phyloP scores from a whole-genome alignment of 2,888 invertebrate genomes.

The Andrena fulva region DNA sequence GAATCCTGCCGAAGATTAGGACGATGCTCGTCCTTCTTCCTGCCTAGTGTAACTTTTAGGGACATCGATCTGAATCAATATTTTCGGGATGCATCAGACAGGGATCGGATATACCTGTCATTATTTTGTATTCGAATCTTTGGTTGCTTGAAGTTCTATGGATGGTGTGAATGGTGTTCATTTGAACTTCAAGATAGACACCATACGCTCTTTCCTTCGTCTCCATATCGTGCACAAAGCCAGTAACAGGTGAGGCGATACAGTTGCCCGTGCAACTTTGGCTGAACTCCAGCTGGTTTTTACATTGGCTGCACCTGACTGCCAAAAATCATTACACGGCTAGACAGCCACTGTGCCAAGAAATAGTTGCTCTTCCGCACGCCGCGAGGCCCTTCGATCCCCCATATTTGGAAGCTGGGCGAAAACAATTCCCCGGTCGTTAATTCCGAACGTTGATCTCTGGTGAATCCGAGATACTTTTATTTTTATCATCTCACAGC shows the following conservation, averaged over 20 bases:
- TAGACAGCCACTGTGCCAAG: conserved; percentile 67
- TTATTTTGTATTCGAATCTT: neutral
- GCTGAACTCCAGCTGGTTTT: conserved; percentile 74
- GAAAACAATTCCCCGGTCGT: conserved; percentile 32
- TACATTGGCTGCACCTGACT: conserved; percentile 57
- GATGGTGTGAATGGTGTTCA: neutral
- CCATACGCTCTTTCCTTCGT: conserved; percentile 21
- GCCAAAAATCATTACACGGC: conserved; percentile 77
- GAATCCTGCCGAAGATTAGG: conserved; percentile 34
- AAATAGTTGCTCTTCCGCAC: conserved; percentile 36
- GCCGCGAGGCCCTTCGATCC: conserved; percentile 39
- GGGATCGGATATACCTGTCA: no score
- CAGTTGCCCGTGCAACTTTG: conserved; percentile 63
- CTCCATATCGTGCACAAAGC: conserved; percentile 40
- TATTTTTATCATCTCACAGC: neutral
- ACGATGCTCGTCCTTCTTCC: conserved; percentile 6
- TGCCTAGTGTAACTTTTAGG: neutral
- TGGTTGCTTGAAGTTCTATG: neutral
- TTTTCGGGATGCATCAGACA: neutral
- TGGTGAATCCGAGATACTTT: neutral
- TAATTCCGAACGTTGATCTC: conserved; percentile 21
- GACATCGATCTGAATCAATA: conserved; percentile 3
- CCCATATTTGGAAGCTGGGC: conserved; percentile 19
- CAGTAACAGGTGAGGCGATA: conserved; percentile 75
- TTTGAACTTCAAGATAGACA: conserved; percentile 11